These are phyloP conservation scores for Thymelicus acteon DNA, from an alignment of 2,888 invertebrate genomes.

Conservation along the genomic window DNA sequence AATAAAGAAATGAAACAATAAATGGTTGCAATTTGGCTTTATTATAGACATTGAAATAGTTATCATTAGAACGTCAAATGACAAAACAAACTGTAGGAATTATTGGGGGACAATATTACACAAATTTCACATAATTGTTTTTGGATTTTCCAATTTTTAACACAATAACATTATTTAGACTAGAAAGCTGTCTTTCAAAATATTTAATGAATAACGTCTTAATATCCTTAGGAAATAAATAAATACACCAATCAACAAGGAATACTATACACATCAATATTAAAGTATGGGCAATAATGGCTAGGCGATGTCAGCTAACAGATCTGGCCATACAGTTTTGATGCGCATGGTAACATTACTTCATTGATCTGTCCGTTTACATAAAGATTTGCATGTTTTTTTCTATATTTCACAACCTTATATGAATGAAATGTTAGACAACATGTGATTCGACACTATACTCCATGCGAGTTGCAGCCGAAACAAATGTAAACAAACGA, in stretches of 20 bases:
- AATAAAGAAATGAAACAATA: slow-evolving; percentile 41
- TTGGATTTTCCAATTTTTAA: slow-evolving; percentile 14
- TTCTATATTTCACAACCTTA: slow-evolving; percentile 28
- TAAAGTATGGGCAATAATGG: neutral
- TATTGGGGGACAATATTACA: slow-evolving; percentile 4
- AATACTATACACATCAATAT: slow-evolving; percentile 7
- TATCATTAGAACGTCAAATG: slow-evolving; percentile 25
- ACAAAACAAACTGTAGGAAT: slow-evolving; percentile 21
- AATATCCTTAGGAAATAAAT: neutral
- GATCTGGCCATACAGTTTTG: slow-evolving; percentile 1
- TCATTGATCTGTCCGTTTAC: neutral
- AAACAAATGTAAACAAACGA: too few relatives aligned
- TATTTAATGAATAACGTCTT: neutral
- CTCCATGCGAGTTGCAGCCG: too few relatives aligned
- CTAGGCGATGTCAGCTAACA: neutral
- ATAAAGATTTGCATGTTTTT: slow-evolving; percentile 7
- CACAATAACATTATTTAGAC: slow-evolving; percentile 20
- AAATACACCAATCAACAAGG: slow-evolving; percentile 2
- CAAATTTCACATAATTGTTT: slow-evolving; percentile 9
- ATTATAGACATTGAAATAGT: slow-evolving; percentile 43
- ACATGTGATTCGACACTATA: neutral
- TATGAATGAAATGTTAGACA: slow-evolving; percentile 14
- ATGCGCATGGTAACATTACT: slow-evolving; percentile 14
- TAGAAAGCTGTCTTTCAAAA: slow-evolving; percentile 27
- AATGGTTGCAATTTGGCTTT: slow-evolving; percentile 49